phyloP scores from a whole-genome alignment of 2,113 vertebrate species.

The Tretioscincus oriximinensis region DNA sequence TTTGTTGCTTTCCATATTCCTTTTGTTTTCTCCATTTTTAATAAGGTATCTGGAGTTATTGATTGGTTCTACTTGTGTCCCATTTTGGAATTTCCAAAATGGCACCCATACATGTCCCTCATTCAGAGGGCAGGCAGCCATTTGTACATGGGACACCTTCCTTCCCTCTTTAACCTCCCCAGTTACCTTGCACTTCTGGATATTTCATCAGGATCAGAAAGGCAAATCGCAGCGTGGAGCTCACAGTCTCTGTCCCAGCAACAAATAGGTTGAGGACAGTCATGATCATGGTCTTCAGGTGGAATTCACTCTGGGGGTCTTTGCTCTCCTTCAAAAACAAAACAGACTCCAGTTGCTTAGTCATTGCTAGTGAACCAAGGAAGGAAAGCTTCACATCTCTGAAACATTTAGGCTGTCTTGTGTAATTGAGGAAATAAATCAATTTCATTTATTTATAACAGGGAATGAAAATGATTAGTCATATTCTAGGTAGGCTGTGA shows the following conservation, averaged over 20 bases:
- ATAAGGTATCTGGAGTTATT: no score
- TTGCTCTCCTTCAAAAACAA: conserved; percentile 68
- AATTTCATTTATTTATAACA: background rate
- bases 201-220: conserved; percentile 77
- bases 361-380: background rate
- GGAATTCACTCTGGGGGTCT: conserved; percentile 71
- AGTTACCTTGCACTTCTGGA: conserved; percentile 74
- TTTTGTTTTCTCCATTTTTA: no score
- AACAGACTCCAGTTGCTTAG: no score
- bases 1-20: no score
- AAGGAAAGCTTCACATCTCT: background rate
- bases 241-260: conserved; percentile 80
- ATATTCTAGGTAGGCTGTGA: no score
- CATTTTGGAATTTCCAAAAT: no score
- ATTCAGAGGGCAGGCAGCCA: background rate
- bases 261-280: conserved; percentile 75
- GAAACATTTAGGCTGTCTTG: no score
- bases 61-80: background rate
- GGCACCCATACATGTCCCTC: no score
- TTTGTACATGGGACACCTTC: background rate
- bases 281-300: conserved; percentile 68
- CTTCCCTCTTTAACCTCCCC: background rate
- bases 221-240: conserved; percentile 75
- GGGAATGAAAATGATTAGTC: no score
- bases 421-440: no score